Evolutionary conservation across 2,113 vertebrate genomes (phyloP).

Genomic region (Hippocampus zosterae): DNA sequence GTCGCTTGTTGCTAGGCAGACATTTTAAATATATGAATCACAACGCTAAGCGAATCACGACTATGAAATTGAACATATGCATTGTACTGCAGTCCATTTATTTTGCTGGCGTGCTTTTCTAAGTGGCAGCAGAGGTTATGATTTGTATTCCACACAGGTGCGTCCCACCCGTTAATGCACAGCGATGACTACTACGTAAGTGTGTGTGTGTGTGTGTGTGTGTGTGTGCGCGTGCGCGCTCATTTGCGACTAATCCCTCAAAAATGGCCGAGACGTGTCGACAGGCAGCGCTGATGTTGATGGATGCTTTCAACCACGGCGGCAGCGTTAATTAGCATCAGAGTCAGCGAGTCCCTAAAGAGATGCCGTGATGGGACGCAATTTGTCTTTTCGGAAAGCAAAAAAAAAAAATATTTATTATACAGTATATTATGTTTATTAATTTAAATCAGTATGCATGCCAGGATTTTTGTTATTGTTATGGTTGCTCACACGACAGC

Average conservation of each 20-base stretch:
- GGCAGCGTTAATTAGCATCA: slow-evolving; percentile 1
- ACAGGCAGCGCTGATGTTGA: slow-evolving; percentile 1
- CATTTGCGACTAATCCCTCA: neutral
- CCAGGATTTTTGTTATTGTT: neutral
- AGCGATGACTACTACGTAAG: neutral
- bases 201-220: neutral
- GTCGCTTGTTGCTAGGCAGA: no score
- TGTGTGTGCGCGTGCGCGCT: neutral
- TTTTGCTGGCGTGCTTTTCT: neutral
- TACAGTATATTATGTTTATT: no score
- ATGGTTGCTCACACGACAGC: neutral
- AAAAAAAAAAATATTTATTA: neutral
- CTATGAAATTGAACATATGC: neutral
- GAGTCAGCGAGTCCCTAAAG: slow-evolving; percentile 1
- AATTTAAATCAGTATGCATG: neutral
- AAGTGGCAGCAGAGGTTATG: neutral
- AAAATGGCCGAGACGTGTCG: neutral
- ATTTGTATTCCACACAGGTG: neutral
- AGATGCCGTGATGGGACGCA: neutral
- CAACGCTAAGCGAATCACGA: no score
- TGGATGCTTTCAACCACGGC: slow-evolving; percentile 8
- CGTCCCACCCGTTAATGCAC: neutral
- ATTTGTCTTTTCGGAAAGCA: neutral
- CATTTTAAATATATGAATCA: no score
- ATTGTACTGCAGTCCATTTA: neutral